These are phyloP conservation scores for Anabas testudineus DNA, from an alignment of 2,797 vertebrate species.

Conservation along the genomic window DNA sequence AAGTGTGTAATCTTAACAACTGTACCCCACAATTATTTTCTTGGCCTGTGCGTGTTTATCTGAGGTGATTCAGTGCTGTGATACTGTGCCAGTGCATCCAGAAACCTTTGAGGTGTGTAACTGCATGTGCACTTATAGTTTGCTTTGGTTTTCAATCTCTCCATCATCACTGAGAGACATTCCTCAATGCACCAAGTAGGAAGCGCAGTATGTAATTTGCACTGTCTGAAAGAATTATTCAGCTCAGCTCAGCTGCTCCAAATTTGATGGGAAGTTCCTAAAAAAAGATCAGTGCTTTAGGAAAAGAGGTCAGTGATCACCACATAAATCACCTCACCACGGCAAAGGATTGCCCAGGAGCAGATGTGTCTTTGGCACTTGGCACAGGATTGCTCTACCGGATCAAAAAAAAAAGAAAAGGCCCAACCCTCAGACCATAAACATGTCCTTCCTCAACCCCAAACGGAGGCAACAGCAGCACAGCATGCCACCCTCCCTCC, in stretches of 20 bases:
- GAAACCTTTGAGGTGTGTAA: slow-evolving; percentile 65
- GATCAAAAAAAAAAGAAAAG: slow-evolving; percentile 66
- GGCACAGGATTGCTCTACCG: slow-evolving; percentile 53
- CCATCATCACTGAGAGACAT: slow-evolving; percentile 73
- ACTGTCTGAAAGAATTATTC: slow-evolving; percentile 77
- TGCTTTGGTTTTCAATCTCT: slow-evolving; percentile 72
- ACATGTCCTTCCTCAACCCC: slow-evolving; percentile 79
- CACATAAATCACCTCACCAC: slow-evolving; percentile 73
- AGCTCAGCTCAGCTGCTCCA: slow-evolving; percentile 65
- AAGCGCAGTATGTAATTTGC: slow-evolving; percentile 76
- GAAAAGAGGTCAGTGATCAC: slow-evolving; percentile 71
- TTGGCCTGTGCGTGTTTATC: slow-evolving; percentile 66
- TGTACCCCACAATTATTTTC: slow-evolving; percentile 61
- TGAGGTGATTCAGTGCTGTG: slow-evolving; percentile 64
- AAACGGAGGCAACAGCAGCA: slow-evolving; percentile 67
- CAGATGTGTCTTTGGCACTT: slow-evolving; percentile 78
- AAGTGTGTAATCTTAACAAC: slow-evolving; percentile 55
- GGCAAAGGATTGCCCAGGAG: slow-evolving; percentile 68
- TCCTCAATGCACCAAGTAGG: slow-evolving; percentile 68
- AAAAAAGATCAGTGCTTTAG: slow-evolving; percentile 70
- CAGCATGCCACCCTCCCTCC: slow-evolving; percentile 56
- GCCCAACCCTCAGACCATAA: slow-evolving; percentile 78
- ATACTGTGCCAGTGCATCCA: slow-evolving; percentile 59
- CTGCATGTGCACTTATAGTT: slow-evolving; percentile 53
- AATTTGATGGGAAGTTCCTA: slow-evolving; percentile 73